Conservation (phyloP, 2,797 vertebrate genomes). For the Silurus lanzhouensis region DNA sequence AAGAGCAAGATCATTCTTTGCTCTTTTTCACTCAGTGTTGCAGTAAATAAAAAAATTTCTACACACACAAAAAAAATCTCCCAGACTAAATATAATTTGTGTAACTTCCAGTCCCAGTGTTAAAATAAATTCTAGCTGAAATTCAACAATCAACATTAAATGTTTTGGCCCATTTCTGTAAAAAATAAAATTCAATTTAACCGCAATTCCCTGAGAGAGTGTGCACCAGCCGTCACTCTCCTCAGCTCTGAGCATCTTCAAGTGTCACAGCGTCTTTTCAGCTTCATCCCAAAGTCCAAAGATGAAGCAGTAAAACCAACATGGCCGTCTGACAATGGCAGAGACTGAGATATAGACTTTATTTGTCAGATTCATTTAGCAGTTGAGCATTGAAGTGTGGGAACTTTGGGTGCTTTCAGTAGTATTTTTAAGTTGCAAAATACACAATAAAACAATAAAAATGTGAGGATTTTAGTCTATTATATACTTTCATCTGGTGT, state of each 20-base stretch:
- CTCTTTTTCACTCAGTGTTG: slow-evolving; percentile 40
- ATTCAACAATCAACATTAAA: neutral
- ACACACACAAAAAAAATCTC: neutral
- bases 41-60: neutral
- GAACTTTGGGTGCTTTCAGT: too few species aligned
- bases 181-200: neutral
- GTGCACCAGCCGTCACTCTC: neutral
- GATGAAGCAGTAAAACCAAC: slow-evolving; percentile 70
- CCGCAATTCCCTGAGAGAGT: slow-evolving; percentile 16
- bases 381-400: too few species aligned
- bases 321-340: slow-evolving; percentile 40
- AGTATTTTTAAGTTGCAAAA: neutral
- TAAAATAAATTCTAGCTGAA: neutral
- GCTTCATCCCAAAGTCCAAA: slow-evolving; percentile 70
- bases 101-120: neutral
- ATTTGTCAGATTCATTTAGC: neutral
- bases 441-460: neutral
- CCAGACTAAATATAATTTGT: neutral
- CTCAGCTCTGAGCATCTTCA: slow-evolving; percentile 66
- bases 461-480: neutral
- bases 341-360: neutral
- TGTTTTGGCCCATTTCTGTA: neutral
- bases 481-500: neutral
- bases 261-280: slow-evolving; percentile 65
- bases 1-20: slow-evolving; percentile 58